Base-by-base conservation (phyloP, 2,888 invertebrate genomes). In the Venustoraphidia nigricollis region DNA sequence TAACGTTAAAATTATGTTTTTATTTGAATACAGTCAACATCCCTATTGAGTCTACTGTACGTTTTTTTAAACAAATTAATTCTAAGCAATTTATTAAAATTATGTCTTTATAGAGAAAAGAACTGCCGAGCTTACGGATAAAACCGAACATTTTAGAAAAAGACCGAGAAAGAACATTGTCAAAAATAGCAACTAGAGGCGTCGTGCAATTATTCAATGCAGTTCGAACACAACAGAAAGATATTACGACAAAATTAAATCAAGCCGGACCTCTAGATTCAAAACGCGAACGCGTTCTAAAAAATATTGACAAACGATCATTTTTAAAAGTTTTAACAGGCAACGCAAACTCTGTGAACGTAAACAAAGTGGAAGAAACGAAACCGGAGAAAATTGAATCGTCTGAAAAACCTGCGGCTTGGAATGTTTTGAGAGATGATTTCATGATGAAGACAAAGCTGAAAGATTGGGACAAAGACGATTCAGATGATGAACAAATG, bases 161-260 rank as follows among this genome's bases (percentile, higher is more conserved):
- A 57, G 85, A 86, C 48, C 75, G 81, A 54, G 93, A 94, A 65
- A 77, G 79, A 56, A 68, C 75, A 49, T 65, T 94, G 44, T 70
- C 81, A 36, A 89, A 84, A 73, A 85, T 92, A 57, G 92, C 91
- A 9, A 93, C 91, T 37, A 87, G 85, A 63, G 94, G 93, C 59
- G 91, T 93, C 1, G 91, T 94, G 0, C 92, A 93, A 62, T 69
- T 94, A 52, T 94, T 93, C 59, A 94, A 94, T 72, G 87, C 90
- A 36, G 92, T 94, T 0, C 79, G 78, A 58, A 76, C 81, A 56
- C 92, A 93, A 64, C 92, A 93, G 64, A 85, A 80, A 62, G 76
- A 79, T 47, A 67, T 92, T 44, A 76, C 79, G 41, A 74, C 73
- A 49, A 80, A 87, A 65, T 62, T 91, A 45, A 69, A 76, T 46